These are phyloP conservation scores for Sipunculus nudus DNA, from an alignment of 2,888 invertebrate genomes.

Conservation along the genomic window DNA sequence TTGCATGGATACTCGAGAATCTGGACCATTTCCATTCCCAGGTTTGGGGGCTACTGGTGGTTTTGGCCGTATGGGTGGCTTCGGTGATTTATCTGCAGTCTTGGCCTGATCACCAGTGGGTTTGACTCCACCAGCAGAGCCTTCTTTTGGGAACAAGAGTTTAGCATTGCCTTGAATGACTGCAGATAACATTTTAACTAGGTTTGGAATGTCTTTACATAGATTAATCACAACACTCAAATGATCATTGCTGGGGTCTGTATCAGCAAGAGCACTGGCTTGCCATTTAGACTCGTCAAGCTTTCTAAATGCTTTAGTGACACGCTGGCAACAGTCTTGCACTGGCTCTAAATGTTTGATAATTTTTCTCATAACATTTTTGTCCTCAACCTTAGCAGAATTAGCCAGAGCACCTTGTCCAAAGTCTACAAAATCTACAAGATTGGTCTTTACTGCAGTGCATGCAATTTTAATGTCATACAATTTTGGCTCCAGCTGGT, in stretches of 20 bases:
- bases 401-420: constrained; percentile 88
- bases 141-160: constrained; percentile 49
- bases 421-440: constrained; percentile 89
- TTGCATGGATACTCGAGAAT: constrained; percentile 71
- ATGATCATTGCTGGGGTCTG: constrained; percentile 70
- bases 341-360: constrained; percentile 53
- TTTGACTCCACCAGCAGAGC: background rate
- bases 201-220: constrained; percentile 85
- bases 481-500: constrained; percentile 80
- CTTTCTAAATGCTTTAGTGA: constrained; percentile 46
- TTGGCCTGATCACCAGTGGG: too few relatives aligned
- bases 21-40: too few relatives aligned
- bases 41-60: constrained; percentile 13
- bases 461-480: constrained; percentile 86
- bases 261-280: constrained; percentile 36
- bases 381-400: constrained; percentile 71
- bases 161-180: constrained; percentile 76
- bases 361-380: constrained; percentile 54
- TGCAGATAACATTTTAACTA: constrained; percentile 87
- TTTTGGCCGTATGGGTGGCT: constrained; percentile 19
- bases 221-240: constrained; percentile 89
- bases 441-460: constrained; percentile 78
- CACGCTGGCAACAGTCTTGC: constrained; percentile 48
- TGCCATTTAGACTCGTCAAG: constrained; percentile 57
- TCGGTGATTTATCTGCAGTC: too few relatives aligned